These are phyloP conservation scores for Andrena minutula DNA, from an alignment of 2,888 invertebrate genomes.

Conservation along the genomic window DNA sequence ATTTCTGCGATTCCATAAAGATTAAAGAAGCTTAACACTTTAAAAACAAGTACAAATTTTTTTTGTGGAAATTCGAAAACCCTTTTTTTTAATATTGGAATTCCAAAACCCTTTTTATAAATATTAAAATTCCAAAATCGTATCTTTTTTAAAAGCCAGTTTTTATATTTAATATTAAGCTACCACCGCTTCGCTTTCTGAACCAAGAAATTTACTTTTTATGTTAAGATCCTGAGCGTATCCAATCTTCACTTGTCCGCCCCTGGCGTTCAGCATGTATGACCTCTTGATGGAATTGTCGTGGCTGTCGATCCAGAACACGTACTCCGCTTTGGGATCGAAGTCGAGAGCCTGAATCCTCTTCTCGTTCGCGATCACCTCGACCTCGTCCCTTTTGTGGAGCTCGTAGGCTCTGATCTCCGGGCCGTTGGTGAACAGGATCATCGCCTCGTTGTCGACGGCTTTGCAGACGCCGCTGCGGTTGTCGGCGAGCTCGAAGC, in stretches of 20 bases:
- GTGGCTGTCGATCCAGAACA: constrained; percentile 98
- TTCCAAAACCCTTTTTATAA: too few relatives aligned
- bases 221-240: constrained; percentile 95
- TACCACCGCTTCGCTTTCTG: too few relatives aligned
- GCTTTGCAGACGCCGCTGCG: constrained; percentile 94
- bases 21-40: too few relatives aligned
- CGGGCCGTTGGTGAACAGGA: constrained; percentile 93
- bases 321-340: constrained; percentile 92
- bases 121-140: too few relatives aligned
- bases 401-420: constrained; percentile 92
- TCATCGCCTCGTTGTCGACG: constrained; percentile 87
- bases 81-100: too few relatives aligned
- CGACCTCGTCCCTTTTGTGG: constrained; percentile 89
- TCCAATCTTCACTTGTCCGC: constrained; percentile 92
- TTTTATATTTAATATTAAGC: too few relatives aligned
- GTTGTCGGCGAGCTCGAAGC: constrained; percentile 91
- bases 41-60: too few relatives aligned
- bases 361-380: constrained; percentile 93
- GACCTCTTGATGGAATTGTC: constrained; percentile 96
- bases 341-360: constrained; percentile 97
- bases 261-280: constrained; percentile 92
- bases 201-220: constrained; percentile 87
- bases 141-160: too few relatives aligned
- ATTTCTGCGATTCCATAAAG: too few relatives aligned
- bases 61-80: too few relatives aligned